Evolutionary conservation across 2,113 vertebrate species (phyloP).

Genomic region (Taxidea taxus): DNA sequence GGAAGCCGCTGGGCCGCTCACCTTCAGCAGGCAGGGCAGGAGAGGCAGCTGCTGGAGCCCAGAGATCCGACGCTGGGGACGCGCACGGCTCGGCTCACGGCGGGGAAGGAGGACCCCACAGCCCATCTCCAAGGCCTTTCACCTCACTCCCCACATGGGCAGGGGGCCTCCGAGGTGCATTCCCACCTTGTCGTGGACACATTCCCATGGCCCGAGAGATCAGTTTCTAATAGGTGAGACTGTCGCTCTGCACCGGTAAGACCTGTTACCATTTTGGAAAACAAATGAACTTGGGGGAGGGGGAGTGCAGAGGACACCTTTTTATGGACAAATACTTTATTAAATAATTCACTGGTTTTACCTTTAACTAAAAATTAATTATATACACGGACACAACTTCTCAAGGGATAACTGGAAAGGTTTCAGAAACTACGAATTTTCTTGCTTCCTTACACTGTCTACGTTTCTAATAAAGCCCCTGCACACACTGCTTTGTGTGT

Average conservation of each 20-base stretch:
- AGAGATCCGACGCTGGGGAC: too few species aligned
- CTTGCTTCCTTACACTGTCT: background rate
- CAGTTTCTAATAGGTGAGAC: too few species aligned
- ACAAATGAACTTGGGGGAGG: background rate
- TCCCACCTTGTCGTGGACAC: background rate
- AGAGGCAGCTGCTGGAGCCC: background rate
- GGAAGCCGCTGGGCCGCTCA: background rate
- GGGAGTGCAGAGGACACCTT: background rate
- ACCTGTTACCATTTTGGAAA: background rate
- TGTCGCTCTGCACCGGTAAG: background rate
- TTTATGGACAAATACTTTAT: background rate
- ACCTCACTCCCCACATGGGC: fast-evolving
- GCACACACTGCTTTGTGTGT: background rate
- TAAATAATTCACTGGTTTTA: background rate
- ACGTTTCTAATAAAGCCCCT: background rate
- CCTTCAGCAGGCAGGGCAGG: too few species aligned
- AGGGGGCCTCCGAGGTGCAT: background rate
- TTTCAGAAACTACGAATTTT: background rate
- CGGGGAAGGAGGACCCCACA: background rate
- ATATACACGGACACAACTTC: background rate
- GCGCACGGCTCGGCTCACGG: fast-evolving
- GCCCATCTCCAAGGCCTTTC: background rate
- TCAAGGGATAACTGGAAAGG: background rate
- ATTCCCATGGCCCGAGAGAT: background rate
- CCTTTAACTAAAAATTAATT: background rate